Evolutionary conservation across 2,888 invertebrate genomes (phyloP).

Genomic region (Dryomyza anilis): DNA sequence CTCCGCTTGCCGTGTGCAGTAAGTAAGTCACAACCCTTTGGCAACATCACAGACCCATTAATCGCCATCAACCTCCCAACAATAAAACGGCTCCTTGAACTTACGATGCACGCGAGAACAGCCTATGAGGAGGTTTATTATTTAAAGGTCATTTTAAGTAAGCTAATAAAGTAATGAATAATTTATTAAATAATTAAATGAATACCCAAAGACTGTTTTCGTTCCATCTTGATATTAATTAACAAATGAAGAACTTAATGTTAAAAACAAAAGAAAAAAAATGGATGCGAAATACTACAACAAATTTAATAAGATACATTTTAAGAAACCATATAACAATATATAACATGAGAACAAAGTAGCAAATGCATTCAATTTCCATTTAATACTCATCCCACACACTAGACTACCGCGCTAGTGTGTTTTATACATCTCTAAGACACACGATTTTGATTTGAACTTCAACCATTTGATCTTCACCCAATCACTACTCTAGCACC

Average conservation of each 20-base stretch:
- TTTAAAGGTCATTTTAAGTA: conserved; percentile 7
- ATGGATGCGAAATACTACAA: conserved; percentile 21
- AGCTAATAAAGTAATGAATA: conserved; percentile 19
- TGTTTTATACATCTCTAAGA: too few relatives aligned
- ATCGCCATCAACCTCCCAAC: not conserved
- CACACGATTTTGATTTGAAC: too few relatives aligned
- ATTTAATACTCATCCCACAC: conserved; percentile 19
- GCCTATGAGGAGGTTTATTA: not conserved
- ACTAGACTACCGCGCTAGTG: too few relatives aligned
- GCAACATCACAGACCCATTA: not conserved
- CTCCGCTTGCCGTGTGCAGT: not conserved
- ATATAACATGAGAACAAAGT: conserved; percentile 29
- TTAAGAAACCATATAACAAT: conserved; percentile 25
- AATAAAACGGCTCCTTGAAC: not conserved
- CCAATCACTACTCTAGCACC: too few relatives aligned
- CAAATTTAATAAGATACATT: conserved; percentile 23
- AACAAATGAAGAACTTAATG: conserved; percentile 24
- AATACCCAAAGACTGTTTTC: conserved; percentile 63
- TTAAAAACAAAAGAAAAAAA: conserved; percentile 16
- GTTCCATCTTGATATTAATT: conserved; percentile 56
- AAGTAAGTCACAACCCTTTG: too few relatives aligned
- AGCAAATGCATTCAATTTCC: not conserved
- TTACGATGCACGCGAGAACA: not conserved
- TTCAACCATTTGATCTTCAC: too few relatives aligned
- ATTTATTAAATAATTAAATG: conserved; percentile 40